Base-by-base conservation (phyloP, 2,113 vertebrate species). In the Ceyx margarethae region DNA sequence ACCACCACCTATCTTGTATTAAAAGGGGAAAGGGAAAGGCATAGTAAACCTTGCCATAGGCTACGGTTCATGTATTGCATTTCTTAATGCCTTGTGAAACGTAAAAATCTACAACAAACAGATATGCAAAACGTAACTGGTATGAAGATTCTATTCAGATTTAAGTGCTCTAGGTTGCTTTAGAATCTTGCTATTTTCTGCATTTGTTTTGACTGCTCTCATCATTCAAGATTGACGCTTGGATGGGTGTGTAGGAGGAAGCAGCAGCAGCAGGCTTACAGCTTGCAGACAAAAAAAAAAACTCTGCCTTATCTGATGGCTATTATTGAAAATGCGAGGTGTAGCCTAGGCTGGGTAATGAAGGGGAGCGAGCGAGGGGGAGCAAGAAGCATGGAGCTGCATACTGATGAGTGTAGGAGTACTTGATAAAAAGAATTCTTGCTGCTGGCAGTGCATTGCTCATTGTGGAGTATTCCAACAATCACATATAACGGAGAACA, bases 351-450 rank as follows among this genome's bases (percentile, higher is more conserved):
- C 96, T 98, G 98, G 97, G 97, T 97, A 98, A 98, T 98, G 98
- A 98, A 98, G 97, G 97, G 97, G 97, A 98, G 97, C 91, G 91
- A 97, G 97, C 97, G 97, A 98, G 96, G 97, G 97, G 94, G 97
- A 97, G 98, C 98, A 94, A 97, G 97, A 96, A 97, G 98, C 98
- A 97, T 97, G 98, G 98, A 98, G 98, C 98, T 98, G 99, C 98
- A 99, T 99, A 99, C 98, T 99, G 98, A 99, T 99, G 98, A 99
- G 98, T 98, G 99, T 99, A 98, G 99, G 99, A 99, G 99, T 99
- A 98, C 98, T 99, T 98, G 98, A 99, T 99, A 98, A 98, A 98
- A 98, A 98, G 98, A 98, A 98, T 98, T 98, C 98, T 98, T 98
- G 97, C 98, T 98, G 98, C 96, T 97, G 98, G 98, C 97, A 98